A percentile compares a stretch with the other conserved stretches of the same genome.
phyloP scores from a whole-genome alignment of 2,797 vertebrate genomes.

The Poeciliopsis gracilis region DNA sequence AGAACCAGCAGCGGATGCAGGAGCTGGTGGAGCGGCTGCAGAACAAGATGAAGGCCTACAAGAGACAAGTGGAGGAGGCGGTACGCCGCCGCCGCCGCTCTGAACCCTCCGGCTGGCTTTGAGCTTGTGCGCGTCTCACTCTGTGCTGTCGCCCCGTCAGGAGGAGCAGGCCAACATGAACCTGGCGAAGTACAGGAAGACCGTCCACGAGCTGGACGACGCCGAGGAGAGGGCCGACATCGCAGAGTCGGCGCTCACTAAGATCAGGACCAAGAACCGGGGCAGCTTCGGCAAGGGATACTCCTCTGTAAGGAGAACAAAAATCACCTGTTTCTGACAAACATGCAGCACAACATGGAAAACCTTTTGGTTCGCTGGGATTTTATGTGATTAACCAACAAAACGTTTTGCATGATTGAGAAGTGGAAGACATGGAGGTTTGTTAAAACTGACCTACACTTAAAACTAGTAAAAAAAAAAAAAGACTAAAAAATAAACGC shows the following conservation, averaged over 20 bases:
- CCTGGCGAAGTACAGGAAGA: conserved; percentile 85
- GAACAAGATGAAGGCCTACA: conserved; percentile 87
- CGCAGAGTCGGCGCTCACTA: conserved; percentile 83
- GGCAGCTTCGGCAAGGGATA: conserved; percentile 85
- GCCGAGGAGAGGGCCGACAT: conserved; percentile 85
- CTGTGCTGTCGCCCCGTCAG: conserved; percentile 46
- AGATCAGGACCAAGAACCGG: conserved; percentile 83
- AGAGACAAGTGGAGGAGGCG: conserved; percentile 87
- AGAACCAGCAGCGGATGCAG: conserved; percentile 86
- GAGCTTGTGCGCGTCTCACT: not conserved
- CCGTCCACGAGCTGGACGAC: conserved; percentile 83
- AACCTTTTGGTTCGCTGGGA: not conserved
- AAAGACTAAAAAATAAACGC: not conserved
- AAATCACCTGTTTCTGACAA: not conserved
- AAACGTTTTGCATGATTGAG: too few relatives aligned
- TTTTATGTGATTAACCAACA: too few relatives aligned
- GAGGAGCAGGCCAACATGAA: conserved; percentile 87
- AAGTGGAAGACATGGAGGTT: too few relatives aligned
- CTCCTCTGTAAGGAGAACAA: conserved; percentile 78
- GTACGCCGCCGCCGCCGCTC: conserved; percentile 56
- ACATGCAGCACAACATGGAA: not conserved
- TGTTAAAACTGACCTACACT: not conserved
- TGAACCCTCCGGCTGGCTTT: not conserved
- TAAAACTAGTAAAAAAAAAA: not conserved
- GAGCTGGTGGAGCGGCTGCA: conserved; percentile 86